A percentile compares a stretch with the other conserved stretches of the same genome.
Evolutionary conservation across 2,113 vertebrate genomes (phyloP).

Genomic region (Numida meleagris): DNA sequence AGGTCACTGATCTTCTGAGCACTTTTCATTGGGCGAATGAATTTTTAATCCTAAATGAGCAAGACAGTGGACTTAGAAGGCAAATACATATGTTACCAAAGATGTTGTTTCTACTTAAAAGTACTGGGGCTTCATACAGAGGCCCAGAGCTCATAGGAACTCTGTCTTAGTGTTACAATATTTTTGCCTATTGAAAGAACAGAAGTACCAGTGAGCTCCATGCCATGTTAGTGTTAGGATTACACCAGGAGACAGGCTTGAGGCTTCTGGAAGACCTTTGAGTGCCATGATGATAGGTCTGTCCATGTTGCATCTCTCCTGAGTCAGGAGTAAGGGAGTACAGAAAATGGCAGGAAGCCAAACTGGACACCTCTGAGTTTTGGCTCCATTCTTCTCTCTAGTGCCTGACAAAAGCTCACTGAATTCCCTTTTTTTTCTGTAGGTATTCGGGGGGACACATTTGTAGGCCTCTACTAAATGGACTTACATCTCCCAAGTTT

Average conservation of each 20-base stretch:
- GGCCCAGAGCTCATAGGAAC: neutral
- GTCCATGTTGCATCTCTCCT: neutral
- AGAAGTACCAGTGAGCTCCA: neutral
- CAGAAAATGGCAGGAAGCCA: neutral
- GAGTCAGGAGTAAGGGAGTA: neutral
- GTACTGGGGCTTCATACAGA: neutral
- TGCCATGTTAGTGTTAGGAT: accelerated
- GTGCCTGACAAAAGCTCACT: neutral
- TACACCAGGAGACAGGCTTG: neutral
- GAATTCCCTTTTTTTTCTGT: neutral
- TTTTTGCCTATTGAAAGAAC: neutral
- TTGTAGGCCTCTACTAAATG: neutral
- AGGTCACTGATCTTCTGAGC: neutral
- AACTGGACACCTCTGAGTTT: neutral
- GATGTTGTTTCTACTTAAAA: neutral
- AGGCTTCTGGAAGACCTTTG: neutral
- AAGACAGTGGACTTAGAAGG: neutral
- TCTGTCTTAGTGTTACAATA: neutral
- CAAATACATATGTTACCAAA: neutral
- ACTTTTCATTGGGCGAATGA: neutral
- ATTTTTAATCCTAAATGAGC: neutral
- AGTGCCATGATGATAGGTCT: neutral
- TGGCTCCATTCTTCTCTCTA: neutral
- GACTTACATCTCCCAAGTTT: neutral
- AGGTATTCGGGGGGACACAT: neutral